These are phyloP conservation scores for Engraulis encrasicolus DNA, from an alignment of 2,113 vertebrate species.

Conservation along the genomic window DNA sequence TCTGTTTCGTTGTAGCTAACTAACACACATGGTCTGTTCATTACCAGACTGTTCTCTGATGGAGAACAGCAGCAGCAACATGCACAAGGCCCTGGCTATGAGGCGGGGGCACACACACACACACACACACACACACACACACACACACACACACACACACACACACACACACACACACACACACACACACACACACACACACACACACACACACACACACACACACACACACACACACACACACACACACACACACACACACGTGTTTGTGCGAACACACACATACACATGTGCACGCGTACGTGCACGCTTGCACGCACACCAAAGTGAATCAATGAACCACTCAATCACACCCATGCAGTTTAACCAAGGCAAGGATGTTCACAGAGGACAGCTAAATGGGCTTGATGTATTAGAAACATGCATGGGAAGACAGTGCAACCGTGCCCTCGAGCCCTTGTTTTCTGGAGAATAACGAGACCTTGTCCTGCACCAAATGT, in stretches of 20 bases:
- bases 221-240: not conserved
- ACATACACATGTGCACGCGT: too few species aligned
- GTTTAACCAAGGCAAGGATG: not conserved
- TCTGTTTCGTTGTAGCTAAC: not conserved
- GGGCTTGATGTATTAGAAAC: conserved; percentile 10
- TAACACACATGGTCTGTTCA: not conserved
- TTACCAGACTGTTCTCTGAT: not conserved
- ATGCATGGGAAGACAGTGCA: not conserved
- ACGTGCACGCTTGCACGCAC: too few species aligned
- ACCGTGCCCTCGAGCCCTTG: not conserved
- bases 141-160: too few species aligned
- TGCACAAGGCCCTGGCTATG: not conserved
- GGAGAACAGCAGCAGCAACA: conserved; percentile 4
- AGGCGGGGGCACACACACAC: too few species aligned
- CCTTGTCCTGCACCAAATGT: conserved; percentile 4
- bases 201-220: too few species aligned
- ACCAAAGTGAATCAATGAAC: not conserved
- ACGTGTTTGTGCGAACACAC: not conserved
- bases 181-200: too few species aligned
- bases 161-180: too few species aligned
- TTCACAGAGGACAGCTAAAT: not conserved
- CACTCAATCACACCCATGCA: not conserved
- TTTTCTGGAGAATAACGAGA: not conserved
- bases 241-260: not conserved
- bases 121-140: too few species aligned